Base-by-base conservation (phyloP, 2,113 vertebrate genomes). In the Dissostichus mawsoni region DNA sequence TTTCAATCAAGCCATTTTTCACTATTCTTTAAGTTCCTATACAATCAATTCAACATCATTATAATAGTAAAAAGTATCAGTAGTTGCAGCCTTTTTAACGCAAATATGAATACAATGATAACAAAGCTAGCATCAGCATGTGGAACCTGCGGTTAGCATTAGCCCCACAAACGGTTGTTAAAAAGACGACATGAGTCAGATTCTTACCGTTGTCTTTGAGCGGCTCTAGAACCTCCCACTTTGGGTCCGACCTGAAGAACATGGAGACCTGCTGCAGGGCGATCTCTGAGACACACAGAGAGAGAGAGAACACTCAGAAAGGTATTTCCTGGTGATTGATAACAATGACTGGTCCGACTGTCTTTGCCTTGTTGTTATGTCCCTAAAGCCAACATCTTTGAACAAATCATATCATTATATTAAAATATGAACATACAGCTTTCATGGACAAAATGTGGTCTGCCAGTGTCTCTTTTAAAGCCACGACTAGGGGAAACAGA, bases 231-330 rank as follows among this genome's bases (percentile, higher is more conserved):
- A 99, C 97, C 78, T 99, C 98, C 97, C 97, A 99, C 92, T 97
- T 98, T 4, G 96, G 97, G 69, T 99, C 97, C 0, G 98, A 99
- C 82, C 98, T 95, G 94, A 99, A 99, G 95, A 97, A 99, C 98
- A 99, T 99, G 90, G 98, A 99, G 77, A 99, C 98, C 57, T 99
- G 98, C 91, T 99, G 98, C 92, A 99, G 94, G 89, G 98, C 98
- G 83, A 99, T 96, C 93, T 99, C 98, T 99, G 93, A 67, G 2
- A 36, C 8, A 58, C 8, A 65, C 9, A 56, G 5, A 33, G 3
- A 48, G 13, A 48, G 13, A 33, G 16, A 59, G 29, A 29, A 29
- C 29, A 29, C 29, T 29, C 4, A 58, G n/a, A 23, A 14, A 58
- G 2, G 29, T 4, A 13, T 41, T 41, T 16, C 3, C 13, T 9